phyloP scores from a whole-genome alignment of 2,888 invertebrate species.

The Salticus scenicus region DNA sequence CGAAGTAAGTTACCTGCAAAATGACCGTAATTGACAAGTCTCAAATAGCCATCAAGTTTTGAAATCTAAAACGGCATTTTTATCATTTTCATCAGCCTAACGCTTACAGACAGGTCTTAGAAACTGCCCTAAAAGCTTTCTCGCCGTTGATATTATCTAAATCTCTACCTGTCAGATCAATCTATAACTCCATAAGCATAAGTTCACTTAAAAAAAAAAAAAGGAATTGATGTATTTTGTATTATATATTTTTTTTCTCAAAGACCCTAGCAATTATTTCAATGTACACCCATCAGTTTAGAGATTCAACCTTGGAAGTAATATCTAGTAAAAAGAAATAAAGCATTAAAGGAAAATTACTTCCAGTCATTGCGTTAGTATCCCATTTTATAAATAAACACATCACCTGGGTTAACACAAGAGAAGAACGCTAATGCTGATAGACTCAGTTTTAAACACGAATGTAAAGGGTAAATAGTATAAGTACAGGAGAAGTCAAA shows the following conservation, averaged over 20 bases:
- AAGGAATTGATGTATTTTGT: not conserved
- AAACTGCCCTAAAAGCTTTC: slow-evolving; percentile 39
- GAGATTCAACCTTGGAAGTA: not conserved
- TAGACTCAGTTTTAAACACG: too few species aligned
- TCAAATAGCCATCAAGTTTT: not conserved
- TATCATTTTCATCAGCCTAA: slow-evolving; percentile 20
- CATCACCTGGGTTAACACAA: slow-evolving; percentile 9
- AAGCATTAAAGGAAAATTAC: slow-evolving; percentile 11
- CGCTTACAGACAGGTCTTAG: slow-evolving; percentile 18
- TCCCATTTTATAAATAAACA: slow-evolving; percentile 47
- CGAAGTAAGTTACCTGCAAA: not conserved
- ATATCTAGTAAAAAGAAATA: not conserved
- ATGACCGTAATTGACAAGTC: not conserved
- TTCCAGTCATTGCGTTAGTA: slow-evolving; percentile 36
- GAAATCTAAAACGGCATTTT: slow-evolving; percentile 1
- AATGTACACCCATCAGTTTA: slow-evolving; percentile 29
- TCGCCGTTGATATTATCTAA: slow-evolving; percentile 54
- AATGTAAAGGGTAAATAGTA: too few species aligned
- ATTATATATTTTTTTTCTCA: slow-evolving; percentile 21
- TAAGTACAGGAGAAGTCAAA: too few species aligned
- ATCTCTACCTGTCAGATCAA: slow-evolving; percentile 53
- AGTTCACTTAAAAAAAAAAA: slow-evolving; percentile 1
- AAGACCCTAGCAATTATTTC: slow-evolving; percentile 48
- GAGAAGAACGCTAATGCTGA: too few species aligned
- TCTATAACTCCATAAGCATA: slow-evolving; percentile 9